Evolutionary conservation across 2,797 vertebrate species (phyloP).

Genomic region (Babyrousa celebensis): DNA sequence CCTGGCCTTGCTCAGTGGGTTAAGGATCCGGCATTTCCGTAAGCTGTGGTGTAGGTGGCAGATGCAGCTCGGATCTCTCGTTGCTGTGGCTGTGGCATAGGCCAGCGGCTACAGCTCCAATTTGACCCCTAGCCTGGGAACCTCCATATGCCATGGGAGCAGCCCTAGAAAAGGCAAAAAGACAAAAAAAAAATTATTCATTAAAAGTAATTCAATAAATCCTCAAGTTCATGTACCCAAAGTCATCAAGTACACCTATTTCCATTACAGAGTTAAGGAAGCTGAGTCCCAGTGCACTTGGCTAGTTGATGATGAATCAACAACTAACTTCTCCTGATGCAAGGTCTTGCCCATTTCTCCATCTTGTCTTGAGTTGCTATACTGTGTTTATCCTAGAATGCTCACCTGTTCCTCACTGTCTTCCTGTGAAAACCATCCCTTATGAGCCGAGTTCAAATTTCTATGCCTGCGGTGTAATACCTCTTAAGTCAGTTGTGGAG

Average conservation of each 20-base stretch:
- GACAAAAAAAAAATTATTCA: neutral
- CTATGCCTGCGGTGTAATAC: neutral
- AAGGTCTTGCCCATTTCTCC: accelerated
- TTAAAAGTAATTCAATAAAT: neutral
- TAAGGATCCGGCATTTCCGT: too few species aligned
- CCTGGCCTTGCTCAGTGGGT: too few species aligned
- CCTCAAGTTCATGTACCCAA: neutral
- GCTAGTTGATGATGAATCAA: neutral
- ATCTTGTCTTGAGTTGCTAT: neutral
- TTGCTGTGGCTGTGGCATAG: too few species aligned
- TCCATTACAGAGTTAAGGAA: neutral
- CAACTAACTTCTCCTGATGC: neutral
- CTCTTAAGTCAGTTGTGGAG: neutral
- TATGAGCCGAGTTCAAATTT: neutral
- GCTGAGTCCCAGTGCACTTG: accelerated
- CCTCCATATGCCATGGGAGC: too few species aligned
- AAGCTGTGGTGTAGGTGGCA: too few species aligned
- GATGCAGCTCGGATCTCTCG: too few species aligned
- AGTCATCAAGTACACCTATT: neutral
- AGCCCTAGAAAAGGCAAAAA: too few species aligned
- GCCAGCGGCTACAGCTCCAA: too few species aligned
- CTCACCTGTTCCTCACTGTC: neutral
- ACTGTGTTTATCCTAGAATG: neutral
- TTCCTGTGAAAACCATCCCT: neutral
- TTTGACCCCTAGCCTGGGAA: too few species aligned